Evolutionary conservation across 2,888 invertebrate species (phyloP).

Genomic region (Amphipoea lucens): DNA sequence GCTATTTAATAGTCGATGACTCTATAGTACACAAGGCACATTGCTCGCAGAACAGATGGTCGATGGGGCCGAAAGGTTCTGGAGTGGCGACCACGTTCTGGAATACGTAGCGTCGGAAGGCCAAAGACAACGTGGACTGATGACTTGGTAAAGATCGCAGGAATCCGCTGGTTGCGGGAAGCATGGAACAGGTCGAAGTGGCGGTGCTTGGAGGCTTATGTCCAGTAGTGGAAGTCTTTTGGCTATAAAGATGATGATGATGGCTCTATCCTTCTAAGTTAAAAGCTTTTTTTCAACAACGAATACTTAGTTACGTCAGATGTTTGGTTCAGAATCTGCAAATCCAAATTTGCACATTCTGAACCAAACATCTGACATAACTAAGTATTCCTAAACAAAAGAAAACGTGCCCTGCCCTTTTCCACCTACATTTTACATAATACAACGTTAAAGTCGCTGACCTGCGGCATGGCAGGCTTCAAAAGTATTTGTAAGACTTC

Average conservation of each 20-base stretch:
- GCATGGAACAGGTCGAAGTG: neutral
- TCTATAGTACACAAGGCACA: neutral
- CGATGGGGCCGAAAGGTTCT: no score
- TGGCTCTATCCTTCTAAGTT: neutral
- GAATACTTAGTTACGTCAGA: no score
- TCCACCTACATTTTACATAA: slow-evolving; percentile 28
- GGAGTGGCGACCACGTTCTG: no score
- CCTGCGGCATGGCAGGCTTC: slow-evolving; percentile 6
- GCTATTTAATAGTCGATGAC: neutral
- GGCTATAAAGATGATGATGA: neutral
- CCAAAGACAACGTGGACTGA: no score
- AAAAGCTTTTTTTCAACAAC: neutral
- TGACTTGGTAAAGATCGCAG: no score
- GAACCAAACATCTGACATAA: neutral
- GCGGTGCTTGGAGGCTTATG: neutral
- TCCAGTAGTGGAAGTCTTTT: neutral
- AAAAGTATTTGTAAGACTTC: slow-evolving; percentile 48
- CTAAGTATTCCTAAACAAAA: neutral
- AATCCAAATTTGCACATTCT: neutral
- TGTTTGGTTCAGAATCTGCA: no score
- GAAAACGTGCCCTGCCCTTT: slow-evolving; percentile 19
- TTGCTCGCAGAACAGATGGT: no score
- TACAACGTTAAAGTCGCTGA: slow-evolving; percentile 22
- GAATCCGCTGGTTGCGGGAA: neutral
- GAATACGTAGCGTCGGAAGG: no score